These are phyloP conservation scores for Drosophila borborema DNA, from an alignment of 2,888 invertebrate genomes.

Conservation along the genomic window DNA sequence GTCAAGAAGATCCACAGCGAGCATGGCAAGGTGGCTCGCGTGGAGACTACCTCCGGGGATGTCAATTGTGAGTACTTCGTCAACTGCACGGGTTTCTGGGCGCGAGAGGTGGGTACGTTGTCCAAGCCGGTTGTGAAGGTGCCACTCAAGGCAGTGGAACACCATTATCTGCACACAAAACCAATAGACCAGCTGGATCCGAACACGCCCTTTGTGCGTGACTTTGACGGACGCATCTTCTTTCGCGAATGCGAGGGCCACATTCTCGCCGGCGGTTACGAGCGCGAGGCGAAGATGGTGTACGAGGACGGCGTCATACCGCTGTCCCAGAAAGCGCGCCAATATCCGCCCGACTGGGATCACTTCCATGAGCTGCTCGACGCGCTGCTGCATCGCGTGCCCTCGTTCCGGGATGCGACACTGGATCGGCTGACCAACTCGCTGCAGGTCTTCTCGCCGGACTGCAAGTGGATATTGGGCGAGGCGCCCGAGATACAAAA, in stretches of 20 bases:
- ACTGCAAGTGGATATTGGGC: constrained; percentile 98
- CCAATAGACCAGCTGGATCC: constrained; percentile 90
- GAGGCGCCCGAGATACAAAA: constrained; percentile 96
- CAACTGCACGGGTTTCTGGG: constrained; percentile 98
- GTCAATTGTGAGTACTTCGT: constrained; percentile 95
- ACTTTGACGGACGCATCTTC: constrained; percentile 95
- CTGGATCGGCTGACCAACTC: constrained; percentile 94
- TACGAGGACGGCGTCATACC: constrained; percentile 91
- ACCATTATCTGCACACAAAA: constrained; percentile 96
- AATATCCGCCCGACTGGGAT: constrained; percentile 96
- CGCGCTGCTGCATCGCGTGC: constrained; percentile 93
- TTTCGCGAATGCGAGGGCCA: constrained; percentile 94
- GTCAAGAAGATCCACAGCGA: constrained; percentile 89
- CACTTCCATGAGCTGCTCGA: constrained; percentile 96
- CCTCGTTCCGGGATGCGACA: constrained; percentile 90
- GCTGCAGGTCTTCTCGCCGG: constrained; percentile 98
- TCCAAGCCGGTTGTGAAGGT: constrained; percentile 94
- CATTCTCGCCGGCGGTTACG: constrained; percentile 94
- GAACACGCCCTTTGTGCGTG: constrained; percentile 94
- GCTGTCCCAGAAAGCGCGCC: constrained; percentile 88
- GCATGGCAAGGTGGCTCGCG: constrained; percentile 89
- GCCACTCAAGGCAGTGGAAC: constrained; percentile 96
- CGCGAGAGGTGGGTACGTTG: constrained; percentile 93
- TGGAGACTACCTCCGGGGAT: constrained; percentile 91
- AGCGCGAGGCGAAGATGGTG: constrained; percentile 95